Conservation (phyloP, 2,797 vertebrate genomes). For the Thunnus albacares region DNA sequence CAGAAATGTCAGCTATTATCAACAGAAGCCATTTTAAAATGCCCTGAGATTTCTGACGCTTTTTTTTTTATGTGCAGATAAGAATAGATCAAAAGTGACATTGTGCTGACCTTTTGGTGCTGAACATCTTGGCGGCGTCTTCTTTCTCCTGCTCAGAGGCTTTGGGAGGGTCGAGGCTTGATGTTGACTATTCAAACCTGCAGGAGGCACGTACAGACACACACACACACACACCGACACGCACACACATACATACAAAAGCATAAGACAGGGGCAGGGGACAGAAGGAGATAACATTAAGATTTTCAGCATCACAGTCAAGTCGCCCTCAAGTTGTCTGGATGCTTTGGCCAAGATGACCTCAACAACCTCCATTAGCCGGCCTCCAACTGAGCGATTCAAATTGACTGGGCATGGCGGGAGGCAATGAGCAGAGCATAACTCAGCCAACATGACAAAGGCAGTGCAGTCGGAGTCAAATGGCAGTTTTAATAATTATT, state of each 20-base stretch:
- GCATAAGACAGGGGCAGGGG: slow-evolving; percentile 36
- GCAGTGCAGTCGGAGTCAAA: slow-evolving; percentile 44
- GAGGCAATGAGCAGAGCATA: slow-evolving; percentile 46
- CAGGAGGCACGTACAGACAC: slow-evolving; percentile 26
- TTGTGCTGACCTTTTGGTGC: slow-evolving; percentile 88
- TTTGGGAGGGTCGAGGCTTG: slow-evolving; percentile 68
- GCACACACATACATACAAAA: slow-evolving; percentile 25
- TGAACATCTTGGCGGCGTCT: slow-evolving; percentile 87
- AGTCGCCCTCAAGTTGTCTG: slow-evolving; percentile 47
- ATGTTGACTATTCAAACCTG: slow-evolving; percentile 76
- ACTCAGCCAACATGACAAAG: slow-evolving; percentile 48
- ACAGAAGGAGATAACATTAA: slow-evolving; percentile 62
- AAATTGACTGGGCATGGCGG: slow-evolving; percentile 58
- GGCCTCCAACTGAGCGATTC: slow-evolving; percentile 54
- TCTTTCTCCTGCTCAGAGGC: slow-evolving; percentile 69
- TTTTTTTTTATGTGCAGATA: slow-evolving; percentile 11
- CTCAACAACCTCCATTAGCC: slow-evolving; percentile 58
- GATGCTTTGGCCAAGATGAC: slow-evolving; percentile 41
- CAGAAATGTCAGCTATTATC: slow-evolving; percentile 71
- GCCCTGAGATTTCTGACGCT: slow-evolving; percentile 39
- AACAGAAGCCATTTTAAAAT: slow-evolving; percentile 57
- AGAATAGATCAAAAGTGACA: slow-evolving; percentile 76
- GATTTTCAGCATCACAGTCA: slow-evolving; percentile 63
- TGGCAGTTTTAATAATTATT: slow-evolving; percentile 48
- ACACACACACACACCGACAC: slow-evolving; percentile 9